Evolutionary conservation across 2,888 invertebrate species (phyloP).

Genomic region (Clitarchus hookeri): DNA sequence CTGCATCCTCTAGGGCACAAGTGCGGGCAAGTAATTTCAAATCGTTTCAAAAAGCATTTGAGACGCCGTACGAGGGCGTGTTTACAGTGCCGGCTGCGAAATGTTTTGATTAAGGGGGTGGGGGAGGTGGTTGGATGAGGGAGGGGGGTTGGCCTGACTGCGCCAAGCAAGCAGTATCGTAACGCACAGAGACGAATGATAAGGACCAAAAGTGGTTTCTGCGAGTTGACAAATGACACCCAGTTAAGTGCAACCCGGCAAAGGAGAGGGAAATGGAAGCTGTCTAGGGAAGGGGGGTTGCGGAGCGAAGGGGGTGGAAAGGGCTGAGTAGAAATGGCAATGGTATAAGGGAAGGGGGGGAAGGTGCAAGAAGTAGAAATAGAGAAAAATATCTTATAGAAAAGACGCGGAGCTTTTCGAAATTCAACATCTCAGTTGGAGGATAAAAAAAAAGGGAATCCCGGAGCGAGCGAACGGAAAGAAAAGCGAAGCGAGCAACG

Average conservation of each 20-base stretch:
- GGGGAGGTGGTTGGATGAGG: background rate
- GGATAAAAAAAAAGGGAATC: background rate
- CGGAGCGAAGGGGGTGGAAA: background rate
- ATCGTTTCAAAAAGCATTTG: constrained; percentile 10
- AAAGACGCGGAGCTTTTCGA: constrained; percentile 25
- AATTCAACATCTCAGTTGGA: constrained; percentile 22
- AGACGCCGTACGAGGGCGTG: constrained; percentile 2
- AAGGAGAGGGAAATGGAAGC: background rate
- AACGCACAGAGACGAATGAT: constrained; percentile 24
- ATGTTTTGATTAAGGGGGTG: background rate
- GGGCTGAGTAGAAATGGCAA: background rate
- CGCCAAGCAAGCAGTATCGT: constrained; percentile 17
- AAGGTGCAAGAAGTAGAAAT: constrained; percentile 5
- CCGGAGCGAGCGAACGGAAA: constrained; percentile 10
- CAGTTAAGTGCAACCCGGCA: constrained; percentile 20
- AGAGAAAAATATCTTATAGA: constrained; percentile 26
- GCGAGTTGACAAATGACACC: constrained; percentile 21
- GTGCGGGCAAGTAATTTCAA: constrained; percentile 1
- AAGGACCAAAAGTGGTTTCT: constrained; percentile 24
- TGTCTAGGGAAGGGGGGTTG: background rate
- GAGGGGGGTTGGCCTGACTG: background rate
- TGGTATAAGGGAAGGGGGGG: background rate
- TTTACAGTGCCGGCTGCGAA: background rate
- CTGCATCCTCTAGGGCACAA: background rate
- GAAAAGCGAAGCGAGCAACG: constrained; percentile 11